Evolutionary conservation across 2,113 vertebrate species (phyloP).

Genomic region (Tricholaema leucomelas): DNA sequence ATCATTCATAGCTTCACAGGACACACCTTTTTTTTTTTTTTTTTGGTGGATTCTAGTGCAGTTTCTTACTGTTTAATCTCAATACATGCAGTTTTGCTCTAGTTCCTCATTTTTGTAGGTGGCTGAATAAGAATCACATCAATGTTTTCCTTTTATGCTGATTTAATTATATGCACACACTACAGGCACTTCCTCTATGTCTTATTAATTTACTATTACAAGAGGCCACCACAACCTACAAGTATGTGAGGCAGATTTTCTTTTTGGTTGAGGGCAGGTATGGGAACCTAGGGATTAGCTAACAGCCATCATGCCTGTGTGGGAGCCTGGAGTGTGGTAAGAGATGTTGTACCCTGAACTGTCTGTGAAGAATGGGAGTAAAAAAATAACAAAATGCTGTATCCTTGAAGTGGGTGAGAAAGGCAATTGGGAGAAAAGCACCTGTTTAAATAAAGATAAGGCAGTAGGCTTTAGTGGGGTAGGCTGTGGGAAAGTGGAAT

Average conservation of each 20-base stretch:
- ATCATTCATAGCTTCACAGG: neutral
- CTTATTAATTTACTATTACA: neutral
- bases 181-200: neutral
- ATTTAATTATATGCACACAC: neutral
- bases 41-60: neutral
- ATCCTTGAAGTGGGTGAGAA: too few species aligned
- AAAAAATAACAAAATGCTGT: too few species aligned
- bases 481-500: too few species aligned
- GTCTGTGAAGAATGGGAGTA: too few species aligned
- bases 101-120: neutral
- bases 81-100: neutral
- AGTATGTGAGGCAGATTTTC: neutral
- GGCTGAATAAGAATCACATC: neutral
- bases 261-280: neutral
- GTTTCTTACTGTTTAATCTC: neutral
- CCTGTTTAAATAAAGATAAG: too few species aligned
- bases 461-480: too few species aligned
- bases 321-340: too few species aligned
- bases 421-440: too few species aligned
- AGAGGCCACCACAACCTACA: neutral
- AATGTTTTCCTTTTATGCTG: neutral
- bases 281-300: too few species aligned
- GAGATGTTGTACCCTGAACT: too few species aligned
- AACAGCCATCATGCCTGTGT: too few species aligned
- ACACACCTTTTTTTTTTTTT: neutral